Evolutionary conservation across 2,797 vertebrate species (phyloP).

Genomic region (Acanthurus lineatus): DNA sequence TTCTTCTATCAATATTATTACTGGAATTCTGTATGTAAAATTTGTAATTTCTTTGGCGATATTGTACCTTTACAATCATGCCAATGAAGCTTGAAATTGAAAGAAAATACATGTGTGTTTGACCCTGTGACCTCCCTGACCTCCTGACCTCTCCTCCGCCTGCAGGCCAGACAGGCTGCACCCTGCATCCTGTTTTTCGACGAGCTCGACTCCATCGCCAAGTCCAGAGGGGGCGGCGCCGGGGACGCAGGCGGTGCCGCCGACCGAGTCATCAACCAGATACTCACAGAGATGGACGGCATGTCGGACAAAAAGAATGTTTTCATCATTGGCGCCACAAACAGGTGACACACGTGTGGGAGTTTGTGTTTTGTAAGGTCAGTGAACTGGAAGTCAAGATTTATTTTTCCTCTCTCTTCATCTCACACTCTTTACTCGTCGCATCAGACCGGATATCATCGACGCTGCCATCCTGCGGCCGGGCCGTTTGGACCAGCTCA

Average conservation of each 20-base stretch:
- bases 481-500: slow-evolving; percentile 94
- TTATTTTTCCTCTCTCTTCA: background rate
- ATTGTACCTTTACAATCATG: too few relatives aligned
- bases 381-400: background rate
- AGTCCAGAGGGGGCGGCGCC: slow-evolving; percentile 93
- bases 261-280: slow-evolving; percentile 96
- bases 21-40: too few relatives aligned
- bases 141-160: background rate
- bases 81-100: too few relatives aligned
- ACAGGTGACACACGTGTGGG: slow-evolving; percentile 73
- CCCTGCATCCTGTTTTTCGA: slow-evolving; percentile 96
- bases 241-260: slow-evolving; percentile 95
- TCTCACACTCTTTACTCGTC: background rate
- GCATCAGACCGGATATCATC: slow-evolving; percentile 92
- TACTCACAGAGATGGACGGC: slow-evolving; percentile 96
- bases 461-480: slow-evolving; percentile 95
- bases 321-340: slow-evolving; percentile 97
- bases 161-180: slow-evolving; percentile 88
- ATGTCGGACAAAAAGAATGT: slow-evolving; percentile 98
- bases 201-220: slow-evolving; percentile 95
- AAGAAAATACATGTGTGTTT: background rate
- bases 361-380: background rate
- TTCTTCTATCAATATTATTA: too few relatives aligned
- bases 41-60: too few relatives aligned
- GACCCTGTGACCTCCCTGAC: background rate